phyloP scores from a whole-genome alignment of 1,140 invertebrate species.

The Pteromalus puparum region DNA sequence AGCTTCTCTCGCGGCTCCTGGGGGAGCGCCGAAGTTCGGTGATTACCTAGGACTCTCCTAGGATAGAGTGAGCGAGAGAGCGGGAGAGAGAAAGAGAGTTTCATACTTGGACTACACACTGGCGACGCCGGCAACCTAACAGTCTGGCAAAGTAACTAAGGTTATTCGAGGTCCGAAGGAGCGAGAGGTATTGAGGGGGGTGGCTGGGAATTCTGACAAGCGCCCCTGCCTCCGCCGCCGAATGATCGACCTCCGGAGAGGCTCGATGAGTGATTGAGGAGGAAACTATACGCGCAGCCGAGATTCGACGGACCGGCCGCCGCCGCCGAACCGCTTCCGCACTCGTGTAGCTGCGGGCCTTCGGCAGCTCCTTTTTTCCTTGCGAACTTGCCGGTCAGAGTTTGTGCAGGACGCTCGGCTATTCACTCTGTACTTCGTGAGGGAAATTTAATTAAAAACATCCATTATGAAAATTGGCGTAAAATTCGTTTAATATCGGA shows the following conservation, averaged over 20 bases:
- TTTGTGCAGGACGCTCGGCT: too few relatives aligned
- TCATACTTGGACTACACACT: conserved; percentile 70
- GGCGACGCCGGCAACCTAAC: conserved; percentile 68
- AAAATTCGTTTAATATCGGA: too few relatives aligned
- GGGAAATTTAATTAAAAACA: too few relatives aligned
- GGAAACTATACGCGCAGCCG: conserved; percentile 15
- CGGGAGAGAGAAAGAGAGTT: conserved; percentile 59
- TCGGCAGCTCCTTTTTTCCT: not conserved
- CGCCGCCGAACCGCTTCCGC: too few relatives aligned
- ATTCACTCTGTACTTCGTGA: too few relatives aligned
- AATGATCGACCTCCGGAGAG: conserved; percentile 52
- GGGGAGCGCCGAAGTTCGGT: conserved; percentile 74
- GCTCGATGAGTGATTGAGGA: conserved; percentile 48
- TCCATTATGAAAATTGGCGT: too few relatives aligned
- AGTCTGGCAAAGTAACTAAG: conserved; percentile 73
- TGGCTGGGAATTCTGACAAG: conserved; percentile 52
- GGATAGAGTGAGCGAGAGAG: conserved; percentile 56
- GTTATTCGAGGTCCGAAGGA: conserved; percentile 65
- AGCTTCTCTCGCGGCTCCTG: conserved; percentile 61
- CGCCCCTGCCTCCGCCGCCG: conserved; percentile 10
- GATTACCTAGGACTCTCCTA: conserved; percentile 75
- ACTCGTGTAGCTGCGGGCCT: not conserved
- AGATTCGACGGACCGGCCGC: not conserved
- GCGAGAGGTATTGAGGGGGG: conserved; percentile 34
- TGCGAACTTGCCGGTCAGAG: not conserved